Base-by-base conservation (phyloP, 2,888 invertebrate genomes). In the Frankliniella fusca region DNA sequence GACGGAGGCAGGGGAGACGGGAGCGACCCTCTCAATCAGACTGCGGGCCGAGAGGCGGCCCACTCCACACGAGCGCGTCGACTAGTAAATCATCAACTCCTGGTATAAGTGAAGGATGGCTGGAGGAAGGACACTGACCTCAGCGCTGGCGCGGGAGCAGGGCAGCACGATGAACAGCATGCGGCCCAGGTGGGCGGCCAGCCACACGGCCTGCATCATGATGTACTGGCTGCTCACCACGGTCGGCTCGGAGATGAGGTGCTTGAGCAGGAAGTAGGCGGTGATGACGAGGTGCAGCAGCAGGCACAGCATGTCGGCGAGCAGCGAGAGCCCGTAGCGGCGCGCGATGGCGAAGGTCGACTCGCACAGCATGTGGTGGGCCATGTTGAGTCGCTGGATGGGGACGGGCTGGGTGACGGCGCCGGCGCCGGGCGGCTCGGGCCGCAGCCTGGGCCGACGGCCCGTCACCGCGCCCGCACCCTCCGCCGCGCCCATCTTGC, bases 211-310 rank as follows among this genome's bases (percentile, higher is more conserved):
- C 86, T 92, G 91, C 15, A 91, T 89, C 48, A 92, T 86, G 85
- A 91, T 91, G 88, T 76, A 76, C 70, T 11, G 23, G 23, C 23
- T n/a, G 11, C 27, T 23, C 12, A 27, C 3, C 27, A 27, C 9
- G 23, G 23, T 27, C 27, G 23, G 27, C 2, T 91, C 90, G 88
- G 90, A 88, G 83, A 92, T 91, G 28, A 92, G 86, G 23, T 76
- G 27, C 70, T 76, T 76, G 27, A 76, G 70, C 23, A 76, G 27
- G 86, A 91, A 91, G 86, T 92, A 92, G 0, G 92, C 91, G 0
- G 92, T 92, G 28, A 92, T 91, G 27, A 92, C 90, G 5, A 92
- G 87, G 84, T 92, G 92, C 83, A 92, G 87, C 65, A 92, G 86
- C 54, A 91, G 91, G 0, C 91, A 91, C 80, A 91, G 88, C 65